Conservation (phyloP, 2,797 vertebrate species). For the Leptodactylus fallax region DNA sequence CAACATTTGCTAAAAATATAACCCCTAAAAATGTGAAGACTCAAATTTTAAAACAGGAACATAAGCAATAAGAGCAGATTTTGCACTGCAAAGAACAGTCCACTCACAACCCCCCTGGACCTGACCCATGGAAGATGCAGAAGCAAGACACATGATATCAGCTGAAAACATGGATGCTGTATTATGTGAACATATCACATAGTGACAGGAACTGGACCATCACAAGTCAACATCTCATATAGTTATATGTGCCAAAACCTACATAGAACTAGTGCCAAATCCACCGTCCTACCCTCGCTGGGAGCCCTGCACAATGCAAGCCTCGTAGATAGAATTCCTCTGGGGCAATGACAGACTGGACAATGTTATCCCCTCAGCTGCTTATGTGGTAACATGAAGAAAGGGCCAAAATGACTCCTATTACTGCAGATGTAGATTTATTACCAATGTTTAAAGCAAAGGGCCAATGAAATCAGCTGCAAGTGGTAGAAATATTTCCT, state of each 20-base stretch:
- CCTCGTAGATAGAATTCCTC: background rate
- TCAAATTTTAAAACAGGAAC: constrained; percentile 36
- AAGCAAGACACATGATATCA: background rate
- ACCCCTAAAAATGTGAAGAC: constrained; percentile 61
- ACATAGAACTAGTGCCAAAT: constrained; percentile 51
- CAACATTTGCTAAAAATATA: background rate
- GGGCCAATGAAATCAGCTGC: background rate
- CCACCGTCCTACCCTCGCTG: background rate
- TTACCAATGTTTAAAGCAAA: background rate
- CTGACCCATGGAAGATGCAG: background rate
- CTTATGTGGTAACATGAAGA: constrained; percentile 26
- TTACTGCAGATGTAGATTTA: constrained; percentile 20
- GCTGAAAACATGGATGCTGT: background rate
- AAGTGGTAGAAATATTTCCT: background rate
- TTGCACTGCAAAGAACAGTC: constrained; percentile 38
- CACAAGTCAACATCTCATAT: background rate
- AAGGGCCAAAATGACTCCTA: constrained; percentile 33
- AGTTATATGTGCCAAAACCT: constrained; percentile 48
- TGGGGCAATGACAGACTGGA: constrained; percentile 14
- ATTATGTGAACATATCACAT: background rate
- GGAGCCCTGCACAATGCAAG: constrained; percentile 11
- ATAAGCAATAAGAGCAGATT: constrained; percentile 54
- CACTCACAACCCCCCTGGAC: background rate
- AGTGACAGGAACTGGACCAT: background rate
- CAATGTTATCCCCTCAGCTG: constrained; percentile 24